phyloP scores from a whole-genome alignment of 2,797 vertebrate species.

The Phrynocephalus forsythii region DNA sequence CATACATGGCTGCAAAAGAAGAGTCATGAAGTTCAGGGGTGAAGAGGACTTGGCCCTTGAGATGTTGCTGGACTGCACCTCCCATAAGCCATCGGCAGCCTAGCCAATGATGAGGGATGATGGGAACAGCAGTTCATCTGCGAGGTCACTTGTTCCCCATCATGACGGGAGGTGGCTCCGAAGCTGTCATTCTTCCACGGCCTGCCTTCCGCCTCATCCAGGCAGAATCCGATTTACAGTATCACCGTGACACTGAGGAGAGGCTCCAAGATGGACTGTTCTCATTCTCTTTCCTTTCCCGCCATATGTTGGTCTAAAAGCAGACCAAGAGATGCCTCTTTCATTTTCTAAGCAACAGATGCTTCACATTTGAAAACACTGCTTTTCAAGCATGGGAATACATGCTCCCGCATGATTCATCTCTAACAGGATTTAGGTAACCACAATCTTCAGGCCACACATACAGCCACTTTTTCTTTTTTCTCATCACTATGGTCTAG shows the following conservation, averaged over 20 bases:
- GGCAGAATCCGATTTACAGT: background rate
- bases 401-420: background rate
- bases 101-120: too few relatives aligned
- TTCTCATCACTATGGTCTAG: background rate
- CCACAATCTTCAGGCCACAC: background rate
- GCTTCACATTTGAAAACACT: background rate
- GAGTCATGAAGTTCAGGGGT: background rate
- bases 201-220: background rate
- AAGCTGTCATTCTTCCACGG: background rate
- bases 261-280: background rate
- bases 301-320: background rate
- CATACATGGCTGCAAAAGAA: background rate
- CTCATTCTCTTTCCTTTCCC: background rate
- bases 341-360: background rate
- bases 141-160: too few relatives aligned
- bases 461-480: too few relatives aligned
- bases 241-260: too few relatives aligned
- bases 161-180: too few relatives aligned
- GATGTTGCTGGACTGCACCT: too few relatives aligned
- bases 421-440: too few relatives aligned
- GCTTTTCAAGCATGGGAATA: background rate
- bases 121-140: background rate
- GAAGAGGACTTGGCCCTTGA: too few relatives aligned
- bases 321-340: background rate
- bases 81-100: too few relatives aligned